Evolutionary conservation across 2,797 vertebrate genomes (phyloP), one percentile per base, ranked within the genome.

Genomic region (Argyrosomus regius): DNA sequence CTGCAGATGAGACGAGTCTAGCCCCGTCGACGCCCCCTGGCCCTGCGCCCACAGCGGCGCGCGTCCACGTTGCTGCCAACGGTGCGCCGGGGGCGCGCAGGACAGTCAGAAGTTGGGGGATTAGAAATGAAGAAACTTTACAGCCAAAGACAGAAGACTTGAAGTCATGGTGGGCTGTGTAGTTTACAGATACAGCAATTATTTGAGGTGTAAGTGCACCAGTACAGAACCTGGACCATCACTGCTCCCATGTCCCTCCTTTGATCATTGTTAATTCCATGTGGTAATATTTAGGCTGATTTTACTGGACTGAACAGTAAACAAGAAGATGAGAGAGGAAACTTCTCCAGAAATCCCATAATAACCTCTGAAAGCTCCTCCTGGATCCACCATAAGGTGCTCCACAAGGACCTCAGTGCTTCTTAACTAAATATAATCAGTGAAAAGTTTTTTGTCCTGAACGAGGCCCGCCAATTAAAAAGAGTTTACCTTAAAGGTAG

Each of bases 31-130:
- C 83, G 76, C 81, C 74, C 39, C 46, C 58, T 56, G 61, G 43
- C 26, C 7, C 39, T 0, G 53, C 26, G 16, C 53, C 18, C 0
- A 6, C 71, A 9, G 50, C 56, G 0, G 10, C 16, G 79, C 85
- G 75, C 85, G 49, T 52, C 53, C 72, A 68, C 26, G 65, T 43
- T 17, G 65, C 46, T 59, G 56, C 75, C 56, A 53, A 6, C 52
- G n/a, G 61, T 48, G 53, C 41, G 35, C 0, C 74, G 83, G 81
- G 72, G 6, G 16, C 81, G 86, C 81, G 83, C 79, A 12, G 1
- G 2, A 1, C 14, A 5, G 26, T 59, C 22, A 14, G 10, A 35
- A 16, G 16, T 31, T 12, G 49, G 24, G 24, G 56, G 46, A 17
- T 35, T 1, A 17, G n/a, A 6, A 5, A 54, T 39, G 8, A 11